phyloP scores from a whole-genome alignment of 2,888 invertebrate genomes.

The Trichogramma dendrolimi region DNA sequence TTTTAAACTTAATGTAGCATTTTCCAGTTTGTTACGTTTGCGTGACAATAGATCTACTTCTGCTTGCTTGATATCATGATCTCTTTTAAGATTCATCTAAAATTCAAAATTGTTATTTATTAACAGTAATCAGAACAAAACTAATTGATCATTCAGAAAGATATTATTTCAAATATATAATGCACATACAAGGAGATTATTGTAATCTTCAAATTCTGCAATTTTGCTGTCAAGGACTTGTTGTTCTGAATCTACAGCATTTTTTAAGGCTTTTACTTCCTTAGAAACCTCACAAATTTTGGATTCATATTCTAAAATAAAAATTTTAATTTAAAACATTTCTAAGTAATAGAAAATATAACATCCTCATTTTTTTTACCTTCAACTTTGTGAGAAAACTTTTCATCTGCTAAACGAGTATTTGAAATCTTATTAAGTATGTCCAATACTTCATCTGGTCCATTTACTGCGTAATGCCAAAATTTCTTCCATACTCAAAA shows the following conservation, averaged over 20 bases:
- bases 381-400: constrained; percentile 17
- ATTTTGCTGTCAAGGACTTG: constrained; percentile 22
- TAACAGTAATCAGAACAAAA: background rate
- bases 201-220: constrained; percentile 17
- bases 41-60: no score
- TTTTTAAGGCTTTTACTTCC: constrained; percentile 20
- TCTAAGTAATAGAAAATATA: background rate
- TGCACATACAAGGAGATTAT: constrained; percentile 21
- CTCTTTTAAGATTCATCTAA: constrained; percentile 15
- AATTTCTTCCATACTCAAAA: constrained; percentile 19
- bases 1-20: constrained; percentile 22
- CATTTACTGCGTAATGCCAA: constrained; percentile 6
- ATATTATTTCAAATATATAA: background rate
- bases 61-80: no score
- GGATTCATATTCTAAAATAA: constrained; percentile 22
- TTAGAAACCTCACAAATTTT: constrained; percentile 21
- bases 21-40: constrained; percentile 21
- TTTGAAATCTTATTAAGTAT: constrained; percentile 20
- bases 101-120: constrained; percentile 6
- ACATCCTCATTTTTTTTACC: constrained; percentile 7
- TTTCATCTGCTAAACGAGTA: constrained; percentile 16
- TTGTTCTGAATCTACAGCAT: constrained; percentile 17
- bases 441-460: constrained; percentile 21
- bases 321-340: background rate
- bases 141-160: background rate